Conservation (phyloP, 2,888 invertebrate species). For the Dynastes tityus region DNA sequence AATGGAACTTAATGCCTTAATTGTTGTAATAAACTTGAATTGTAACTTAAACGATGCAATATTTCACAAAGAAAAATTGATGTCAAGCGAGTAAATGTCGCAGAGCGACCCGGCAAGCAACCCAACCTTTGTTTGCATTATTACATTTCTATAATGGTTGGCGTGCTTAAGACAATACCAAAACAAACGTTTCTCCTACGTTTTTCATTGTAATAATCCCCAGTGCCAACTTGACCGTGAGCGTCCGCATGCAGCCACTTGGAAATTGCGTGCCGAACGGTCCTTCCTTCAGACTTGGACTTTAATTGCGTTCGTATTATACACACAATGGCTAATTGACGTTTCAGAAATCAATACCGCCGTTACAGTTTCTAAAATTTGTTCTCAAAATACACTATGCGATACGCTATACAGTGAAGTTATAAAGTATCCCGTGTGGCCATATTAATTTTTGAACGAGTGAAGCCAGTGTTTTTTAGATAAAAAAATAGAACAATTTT, state of each 20-base stretch:
- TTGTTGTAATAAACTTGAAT: conserved; percentile 49
- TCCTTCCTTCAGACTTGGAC: conserved; percentile 14
- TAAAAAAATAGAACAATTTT: too few species aligned
- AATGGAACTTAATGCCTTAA: conserved; percentile 39
- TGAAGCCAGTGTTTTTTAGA: too few species aligned
- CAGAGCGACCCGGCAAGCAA: conserved; percentile 24
- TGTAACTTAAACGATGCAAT: conserved; percentile 45
- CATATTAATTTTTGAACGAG: too few species aligned
- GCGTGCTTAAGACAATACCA: conserved; percentile 54
- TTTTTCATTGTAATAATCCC: conserved; percentile 54
- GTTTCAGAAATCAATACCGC: conserved; percentile 12
- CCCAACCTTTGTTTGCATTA: conserved; percentile 55
- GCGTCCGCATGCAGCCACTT: conserved; percentile 54
- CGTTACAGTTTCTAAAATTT: conserved; percentile 26
- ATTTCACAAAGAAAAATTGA: conserved; percentile 49
- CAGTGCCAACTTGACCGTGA: conserved; percentile 57
- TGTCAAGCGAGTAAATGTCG: conserved; percentile 41
- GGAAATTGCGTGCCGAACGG: conserved; percentile 50
- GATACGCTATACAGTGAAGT: too few species aligned
- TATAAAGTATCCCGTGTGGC: too few species aligned
- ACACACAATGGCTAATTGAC: conserved; percentile 29
- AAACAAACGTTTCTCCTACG: conserved; percentile 53
- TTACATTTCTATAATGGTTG: conserved; percentile 54
- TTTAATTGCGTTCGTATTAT: conserved; percentile 29
- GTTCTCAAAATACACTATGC: too few species aligned